Percentiles rank a stretch among this genome's conserved stretches.
phyloP scores from a whole-genome alignment of 1,140 invertebrate species.

The Drosophila littoralis region DNA sequence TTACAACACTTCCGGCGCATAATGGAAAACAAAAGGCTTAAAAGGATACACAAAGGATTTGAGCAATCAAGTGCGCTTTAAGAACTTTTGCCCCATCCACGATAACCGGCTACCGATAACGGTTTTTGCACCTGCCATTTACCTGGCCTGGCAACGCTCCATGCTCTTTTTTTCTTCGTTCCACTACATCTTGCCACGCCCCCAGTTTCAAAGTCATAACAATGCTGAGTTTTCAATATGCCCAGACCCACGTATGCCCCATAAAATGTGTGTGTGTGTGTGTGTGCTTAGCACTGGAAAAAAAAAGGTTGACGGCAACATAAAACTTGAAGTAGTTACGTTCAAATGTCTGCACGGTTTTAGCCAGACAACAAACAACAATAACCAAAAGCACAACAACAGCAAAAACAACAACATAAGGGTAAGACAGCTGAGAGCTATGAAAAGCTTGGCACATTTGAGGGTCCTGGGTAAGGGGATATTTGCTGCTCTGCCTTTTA shows the following conservation, averaged over 20 bases:
- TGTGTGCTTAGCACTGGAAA: slow-evolving; percentile 4
- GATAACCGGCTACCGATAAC: slow-evolving; percentile 45
- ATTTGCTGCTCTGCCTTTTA: slow-evolving; percentile 50
- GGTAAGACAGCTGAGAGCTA: slow-evolving; percentile 21
- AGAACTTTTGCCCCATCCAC: slow-evolving; percentile 59
- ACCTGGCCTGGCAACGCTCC: slow-evolving; percentile 34
- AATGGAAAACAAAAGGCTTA: slow-evolving; percentile 83
- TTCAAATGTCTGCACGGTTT: slow-evolving; percentile 68
- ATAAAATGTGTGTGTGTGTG: slow-evolving; percentile 48
- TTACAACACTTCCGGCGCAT: slow-evolving; percentile 81
- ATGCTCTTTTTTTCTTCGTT: slow-evolving; percentile 11
- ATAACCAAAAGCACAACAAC: slow-evolving; percentile 28
- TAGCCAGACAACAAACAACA: slow-evolving; percentile 58
- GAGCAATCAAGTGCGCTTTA: slow-evolving; percentile 80
- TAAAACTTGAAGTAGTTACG: slow-evolving; percentile 77
- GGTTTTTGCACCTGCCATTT: slow-evolving; percentile 70
- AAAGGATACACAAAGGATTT: slow-evolving; percentile 83
- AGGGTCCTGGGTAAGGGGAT: slow-evolving; percentile 32
- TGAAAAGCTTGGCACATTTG: slow-evolving; percentile 35
- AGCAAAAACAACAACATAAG: slow-evolving; percentile 43
- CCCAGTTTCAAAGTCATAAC: slow-evolving; percentile 70
- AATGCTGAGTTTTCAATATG: slow-evolving; percentile 79
- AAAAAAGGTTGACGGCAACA: slow-evolving; percentile 54
- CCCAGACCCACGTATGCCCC: slow-evolving; percentile 65
- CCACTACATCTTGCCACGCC: background rate